Evolutionary conservation across 2,797 vertebrate species (phyloP), one percentile per base, ranked within the genome.

Genomic region (Platalea minor): DNA sequence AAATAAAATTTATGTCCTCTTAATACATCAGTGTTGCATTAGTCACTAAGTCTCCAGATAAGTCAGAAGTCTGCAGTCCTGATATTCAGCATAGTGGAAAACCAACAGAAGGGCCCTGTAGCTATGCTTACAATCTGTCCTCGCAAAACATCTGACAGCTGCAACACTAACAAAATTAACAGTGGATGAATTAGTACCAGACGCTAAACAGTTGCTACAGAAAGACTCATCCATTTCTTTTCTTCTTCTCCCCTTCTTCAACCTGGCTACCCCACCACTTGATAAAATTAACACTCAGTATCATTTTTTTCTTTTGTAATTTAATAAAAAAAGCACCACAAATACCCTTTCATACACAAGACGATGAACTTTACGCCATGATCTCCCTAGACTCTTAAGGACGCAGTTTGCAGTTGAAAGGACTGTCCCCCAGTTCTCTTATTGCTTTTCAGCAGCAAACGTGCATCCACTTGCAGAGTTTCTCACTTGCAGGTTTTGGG

Each of bases 151-250:
- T 97, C 98, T 98, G 98, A 99, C 99, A 99, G 99, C 99, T 99
- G 99, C 98, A 98, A 98, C 98, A 98, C 98, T 99, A 99, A 99
- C 98, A 99, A 98, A 99, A 99, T 99, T 99, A 99, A 99, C 98
- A 99, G 98, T 98, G 98, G 99, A 99, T 99, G 99, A 99, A 98
- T 99, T 99, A 99, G 98, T 99, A 99, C 99, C 99, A 99, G 98
- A 99, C 98, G 95, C 98, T 98, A 97, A 98, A 98, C 98, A 98
- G 97, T 98, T 97, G 97, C 97, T 96, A 69, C 48, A 92, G 97
- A 97, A 97, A 97, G 95, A 97, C 82, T 94, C 93, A 95, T 95
- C 94, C 81, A 88, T 77, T 92, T 85, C 80, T 97, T 91, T 89
- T 90, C 81, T 68, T 93, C 88, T 82, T 80, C 82, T 96, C 53